Conservation (phyloP, 2,113 vertebrate species). For the Laticauda colubrina region DNA sequence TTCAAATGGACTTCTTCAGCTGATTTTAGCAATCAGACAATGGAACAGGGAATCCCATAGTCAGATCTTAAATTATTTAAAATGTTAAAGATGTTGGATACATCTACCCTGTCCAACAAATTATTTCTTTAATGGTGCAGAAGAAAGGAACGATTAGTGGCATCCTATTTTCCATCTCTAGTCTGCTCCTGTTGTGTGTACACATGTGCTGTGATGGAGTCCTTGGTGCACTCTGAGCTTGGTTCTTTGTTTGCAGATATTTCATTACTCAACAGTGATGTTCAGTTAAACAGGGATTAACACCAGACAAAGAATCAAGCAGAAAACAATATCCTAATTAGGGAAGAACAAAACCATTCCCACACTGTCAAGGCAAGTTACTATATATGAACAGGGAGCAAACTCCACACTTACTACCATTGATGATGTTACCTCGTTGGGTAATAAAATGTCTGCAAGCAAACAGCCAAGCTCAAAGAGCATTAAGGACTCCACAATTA, state of each 20-base stretch:
- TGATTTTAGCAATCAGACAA: neutral
- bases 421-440: neutral
- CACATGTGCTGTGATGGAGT: neutral
- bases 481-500: neutral
- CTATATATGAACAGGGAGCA: neutral
- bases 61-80: neutral
- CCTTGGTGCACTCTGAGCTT: neutral
- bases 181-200: neutral
- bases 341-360: neutral
- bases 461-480: neutral
- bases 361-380: neutral
- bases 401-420: neutral
- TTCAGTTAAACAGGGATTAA: neutral
- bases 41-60: neutral
- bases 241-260: neutral
- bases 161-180: neutral
- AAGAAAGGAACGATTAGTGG: neutral
- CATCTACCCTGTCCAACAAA: neutral
- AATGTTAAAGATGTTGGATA: neutral
- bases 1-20: neutral
- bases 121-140: neutral
- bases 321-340: neutral
- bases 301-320: neutral
- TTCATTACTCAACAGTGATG: neutral
- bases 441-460: neutral